Base-by-base conservation (phyloP, 2,113 vertebrate genomes). In the Paracanthobrama guichenoti region DNA sequence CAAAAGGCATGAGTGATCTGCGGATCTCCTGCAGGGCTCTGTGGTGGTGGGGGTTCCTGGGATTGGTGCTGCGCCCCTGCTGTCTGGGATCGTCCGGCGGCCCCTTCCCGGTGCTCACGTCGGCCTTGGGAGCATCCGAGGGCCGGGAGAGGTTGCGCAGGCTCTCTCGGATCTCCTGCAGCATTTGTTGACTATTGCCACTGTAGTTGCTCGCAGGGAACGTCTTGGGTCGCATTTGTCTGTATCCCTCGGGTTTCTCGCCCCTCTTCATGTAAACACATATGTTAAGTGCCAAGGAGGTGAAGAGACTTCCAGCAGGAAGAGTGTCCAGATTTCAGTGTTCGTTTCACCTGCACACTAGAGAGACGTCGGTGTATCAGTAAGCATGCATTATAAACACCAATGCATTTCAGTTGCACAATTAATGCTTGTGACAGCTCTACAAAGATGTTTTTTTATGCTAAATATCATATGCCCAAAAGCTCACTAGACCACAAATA, bases 151-250 rank as follows among this genome's bases (percentile, higher is more conserved):
- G 92, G 93, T 98, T 97, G 75, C 97, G 95, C 87, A 99, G 94
- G 87, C 97, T 99, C 89, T 99, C 97, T 31, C 98, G 90, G 90
- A 99, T 99, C 93, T 99, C 98, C 92, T 98, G 97, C 90, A 99
- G 93, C 98, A 99, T 99, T 75, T 98, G 97, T 84, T 96, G 95
- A 89, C 97, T 99, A 92, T 96, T 99, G 94, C 96, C 97, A 88
- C 95, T 95, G 92, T 96, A 96, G 89, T 95, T 98, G 93, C 96
- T 97, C 88, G 96, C 94, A 86, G 98, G 98, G 92, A 99, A 99
- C 55, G 97, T 99, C 94, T 99, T 99, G 92, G 97, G 98, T 95
- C 98, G 96, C 97, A 98, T 99, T 87, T 98, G 98, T 94, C 97
- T 95, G 94, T 97, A 95, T 93, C 97, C 96, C 93, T 99, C 98